A percentile compares a stretch with the other conserved stretches of the same genome.
These are phyloP conservation scores for Sarcophaga bullata DNA, from an alignment of 1,140 invertebrate genomes.

Conservation along the genomic window DNA sequence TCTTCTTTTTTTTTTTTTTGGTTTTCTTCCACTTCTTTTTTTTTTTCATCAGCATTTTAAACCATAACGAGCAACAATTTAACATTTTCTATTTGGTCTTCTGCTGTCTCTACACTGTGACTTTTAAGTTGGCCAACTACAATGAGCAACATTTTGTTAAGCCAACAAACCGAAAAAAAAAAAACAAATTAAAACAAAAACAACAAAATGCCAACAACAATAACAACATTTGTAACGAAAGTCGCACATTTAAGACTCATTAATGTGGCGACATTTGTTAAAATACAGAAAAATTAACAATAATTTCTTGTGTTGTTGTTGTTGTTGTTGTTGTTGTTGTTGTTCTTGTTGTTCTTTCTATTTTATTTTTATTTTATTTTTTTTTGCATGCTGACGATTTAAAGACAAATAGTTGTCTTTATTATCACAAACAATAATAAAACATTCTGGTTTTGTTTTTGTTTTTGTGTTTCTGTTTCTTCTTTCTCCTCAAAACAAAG, in stretches of 20 bases:
- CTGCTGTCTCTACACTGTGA: no score
- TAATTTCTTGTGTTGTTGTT: conserved; percentile 27
- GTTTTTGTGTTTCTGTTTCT: no score
- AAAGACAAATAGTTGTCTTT: conserved; percentile 31
- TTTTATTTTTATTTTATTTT: no score
- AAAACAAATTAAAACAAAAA: conserved; percentile 35
- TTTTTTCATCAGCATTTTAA: neutral
- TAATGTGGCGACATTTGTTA: conserved; percentile 41
- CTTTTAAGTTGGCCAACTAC: no score
- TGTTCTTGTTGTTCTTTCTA: neutral
- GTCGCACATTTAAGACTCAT: conserved; percentile 40
- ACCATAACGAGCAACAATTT: conserved; percentile 37
- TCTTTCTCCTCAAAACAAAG: no score
- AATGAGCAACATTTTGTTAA: neutral
- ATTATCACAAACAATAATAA: neutral
- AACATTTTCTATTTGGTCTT: neutral
- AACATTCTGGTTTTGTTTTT: neutral
- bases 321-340: conserved; percentile 15
- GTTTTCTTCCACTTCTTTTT: neutral
- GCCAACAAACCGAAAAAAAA: neutral
- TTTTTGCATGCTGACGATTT: conserved; percentile 16
- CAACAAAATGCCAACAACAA: conserved; percentile 7
- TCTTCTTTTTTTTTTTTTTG: neutral
- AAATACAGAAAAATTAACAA: conserved; percentile 40
- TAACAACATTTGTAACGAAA: conserved; percentile 1